Conservation (phyloP, 1,140 invertebrate species). For the Eubasilissa regina region DNA sequence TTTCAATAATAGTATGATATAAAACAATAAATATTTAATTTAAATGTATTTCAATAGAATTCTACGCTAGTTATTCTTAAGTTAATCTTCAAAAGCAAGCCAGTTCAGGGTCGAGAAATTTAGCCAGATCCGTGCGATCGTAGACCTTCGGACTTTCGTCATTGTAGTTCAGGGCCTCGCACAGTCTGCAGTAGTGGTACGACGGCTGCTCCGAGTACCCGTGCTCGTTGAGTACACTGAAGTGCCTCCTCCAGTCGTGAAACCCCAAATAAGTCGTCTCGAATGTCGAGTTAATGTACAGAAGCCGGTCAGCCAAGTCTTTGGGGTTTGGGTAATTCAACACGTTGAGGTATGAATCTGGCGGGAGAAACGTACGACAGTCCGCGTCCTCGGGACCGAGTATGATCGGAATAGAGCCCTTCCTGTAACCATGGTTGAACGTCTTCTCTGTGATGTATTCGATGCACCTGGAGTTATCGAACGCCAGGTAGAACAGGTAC, state of each 20-base stretch:
- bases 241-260: constrained; percentile 80
- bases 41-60: no score
- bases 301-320: constrained; percentile 76
- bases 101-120: neutral
- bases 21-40: no score
- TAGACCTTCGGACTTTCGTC: constrained; percentile 69
- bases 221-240: constrained; percentile 81
- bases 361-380: constrained; percentile 72
- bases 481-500: constrained; percentile 81
- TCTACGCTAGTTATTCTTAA: no score
- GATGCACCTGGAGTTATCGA: constrained; percentile 79
- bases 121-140: constrained; percentile 62
- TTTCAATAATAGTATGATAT: no score
- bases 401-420: constrained; percentile 76
- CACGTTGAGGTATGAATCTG: constrained; percentile 79
- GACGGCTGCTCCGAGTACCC: constrained; percentile 79
- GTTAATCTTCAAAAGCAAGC: no score
- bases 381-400: constrained; percentile 72
- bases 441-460: constrained; percentile 79
- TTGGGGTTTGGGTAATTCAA: constrained; percentile 77
- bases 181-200: constrained; percentile 86
- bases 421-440: constrained; percentile 74
- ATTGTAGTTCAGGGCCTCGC: no score
- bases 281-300: constrained; percentile 72
- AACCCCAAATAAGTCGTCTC: constrained; percentile 67